Evolutionary conservation across 2,888 invertebrate species (phyloP).

Genomic region (Standfussiana lucernea): DNA sequence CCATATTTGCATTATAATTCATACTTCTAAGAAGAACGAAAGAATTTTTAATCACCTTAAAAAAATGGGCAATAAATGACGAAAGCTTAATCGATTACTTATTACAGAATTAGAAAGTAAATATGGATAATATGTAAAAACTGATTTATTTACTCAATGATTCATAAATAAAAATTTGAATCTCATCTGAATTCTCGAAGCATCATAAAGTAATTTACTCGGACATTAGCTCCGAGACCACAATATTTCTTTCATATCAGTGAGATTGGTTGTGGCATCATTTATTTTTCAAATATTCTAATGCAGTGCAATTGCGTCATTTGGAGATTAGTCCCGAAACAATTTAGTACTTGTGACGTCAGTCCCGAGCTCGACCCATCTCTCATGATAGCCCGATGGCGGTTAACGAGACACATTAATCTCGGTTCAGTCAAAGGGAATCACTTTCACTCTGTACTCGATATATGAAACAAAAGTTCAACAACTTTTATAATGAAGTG

Average conservation of each 20-base stretch:
- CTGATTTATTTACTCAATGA: conserved; percentile 65
- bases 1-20: conserved; percentile 37
- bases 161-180: conserved; percentile 69
- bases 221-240: conserved; percentile 72
- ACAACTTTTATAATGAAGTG: conserved; percentile 71
- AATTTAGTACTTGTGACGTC: conserved; percentile 73
- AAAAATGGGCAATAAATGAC: conserved; percentile 34
- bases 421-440: conserved; percentile 77
- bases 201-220: conserved; percentile 72
- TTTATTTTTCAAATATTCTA: conserved; percentile 79
- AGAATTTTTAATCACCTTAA: conserved; percentile 38
- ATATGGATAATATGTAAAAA: conserved; percentile 55
- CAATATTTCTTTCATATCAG: conserved; percentile 79
- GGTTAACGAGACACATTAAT: conserved; percentile 78
- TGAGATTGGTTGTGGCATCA: conserved; percentile 75
- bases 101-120: conserved; percentile 61
- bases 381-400: conserved; percentile 72
- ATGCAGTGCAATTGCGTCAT: conserved; percentile 77
- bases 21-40: conserved; percentile 25
- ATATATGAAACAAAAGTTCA: conserved; percentile 70
- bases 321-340: conserved; percentile 72
- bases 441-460: conserved; percentile 81
- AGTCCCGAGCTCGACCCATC: conserved; percentile 72
- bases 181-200: conserved; percentile 61
- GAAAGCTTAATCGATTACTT: conserved; percentile 55